Percentiles rank a stretch among this genome's conserved stretches.
Evolutionary conservation across 2,888 invertebrate genomes (phyloP).

Genomic region (Dicranocentrus wangi): DNA sequence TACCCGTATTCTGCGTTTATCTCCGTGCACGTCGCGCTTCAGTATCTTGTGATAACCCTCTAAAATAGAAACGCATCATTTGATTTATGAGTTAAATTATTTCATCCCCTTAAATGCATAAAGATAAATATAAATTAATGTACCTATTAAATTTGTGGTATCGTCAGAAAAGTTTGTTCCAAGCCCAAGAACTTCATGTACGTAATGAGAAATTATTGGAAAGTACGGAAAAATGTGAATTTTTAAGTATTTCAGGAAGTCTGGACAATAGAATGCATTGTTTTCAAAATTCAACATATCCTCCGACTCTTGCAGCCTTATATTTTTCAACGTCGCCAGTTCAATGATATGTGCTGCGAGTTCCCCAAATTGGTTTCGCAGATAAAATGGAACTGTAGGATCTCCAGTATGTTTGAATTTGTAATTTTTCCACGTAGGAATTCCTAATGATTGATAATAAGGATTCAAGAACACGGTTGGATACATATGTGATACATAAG

Average conservation of each 20-base stretch:
- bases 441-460: neutral
- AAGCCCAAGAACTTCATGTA: neutral
- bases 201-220: neutral
- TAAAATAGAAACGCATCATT: too few relatives aligned
- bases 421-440: neutral
- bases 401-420: neutral
- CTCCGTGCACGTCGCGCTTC: too few relatives aligned
- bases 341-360: neutral
- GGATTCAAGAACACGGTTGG: neutral
- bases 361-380: neutral
- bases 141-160: conserved; percentile 1
- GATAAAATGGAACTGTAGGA: neutral
- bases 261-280: neutral
- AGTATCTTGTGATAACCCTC: too few relatives aligned
- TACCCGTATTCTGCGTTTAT: too few relatives aligned
- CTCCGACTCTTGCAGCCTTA: neutral
- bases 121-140: too few relatives aligned
- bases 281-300: neutral
- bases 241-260: neutral
- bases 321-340: neutral
- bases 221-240: neutral
- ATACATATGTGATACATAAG: neutral
- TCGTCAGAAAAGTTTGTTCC: neutral
- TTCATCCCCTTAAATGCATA: too few relatives aligned
- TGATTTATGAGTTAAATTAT: too few relatives aligned